A percentile compares a stretch with the other conserved stretches of the same genome.
phyloP scores from a whole-genome alignment of 1,140 invertebrate species.

The Calephelis virginiensis region DNA sequence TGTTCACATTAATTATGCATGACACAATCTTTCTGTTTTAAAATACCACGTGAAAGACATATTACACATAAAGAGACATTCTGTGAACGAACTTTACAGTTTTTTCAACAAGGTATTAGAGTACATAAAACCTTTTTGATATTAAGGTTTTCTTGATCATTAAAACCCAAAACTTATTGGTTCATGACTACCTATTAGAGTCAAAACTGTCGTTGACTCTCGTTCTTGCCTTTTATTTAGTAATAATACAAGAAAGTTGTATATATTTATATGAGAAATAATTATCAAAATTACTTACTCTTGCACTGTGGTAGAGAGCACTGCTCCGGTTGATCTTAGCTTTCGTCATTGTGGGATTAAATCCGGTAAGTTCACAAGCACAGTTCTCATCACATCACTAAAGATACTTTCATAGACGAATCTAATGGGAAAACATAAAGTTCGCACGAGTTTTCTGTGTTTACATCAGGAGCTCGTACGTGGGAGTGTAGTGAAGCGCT shows the following conservation, averaged over 20 bases:
- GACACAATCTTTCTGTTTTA: constrained; percentile 11
- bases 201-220: too few species aligned
- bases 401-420: constrained; percentile 44
- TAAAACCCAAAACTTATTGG: too few species aligned
- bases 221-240: too few species aligned
- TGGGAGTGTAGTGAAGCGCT: constrained; percentile 36
- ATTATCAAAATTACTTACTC: constrained; percentile 45
- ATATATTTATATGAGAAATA: constrained; percentile 2
- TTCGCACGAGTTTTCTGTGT: constrained; percentile 52
- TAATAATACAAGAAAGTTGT: too few species aligned
- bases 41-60: not conserved
- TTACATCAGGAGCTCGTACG: constrained; percentile 55
- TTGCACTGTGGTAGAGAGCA: constrained; percentile 68
- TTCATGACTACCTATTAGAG: too few species aligned
- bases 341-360: constrained; percentile 60
- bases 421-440: constrained; percentile 39
- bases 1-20: constrained; percentile 1
- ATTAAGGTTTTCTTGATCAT: too few species aligned
- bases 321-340: constrained; percentile 60
- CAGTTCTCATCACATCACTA: constrained; percentile 56
- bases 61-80: too few species aligned
- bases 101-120: too few species aligned
- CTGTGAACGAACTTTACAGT: too few species aligned
- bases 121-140: too few species aligned
- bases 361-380: constrained; percentile 49